phyloP scores from a whole-genome alignment of 2,797 vertebrate species.

The Labeo calbasu region DNA sequence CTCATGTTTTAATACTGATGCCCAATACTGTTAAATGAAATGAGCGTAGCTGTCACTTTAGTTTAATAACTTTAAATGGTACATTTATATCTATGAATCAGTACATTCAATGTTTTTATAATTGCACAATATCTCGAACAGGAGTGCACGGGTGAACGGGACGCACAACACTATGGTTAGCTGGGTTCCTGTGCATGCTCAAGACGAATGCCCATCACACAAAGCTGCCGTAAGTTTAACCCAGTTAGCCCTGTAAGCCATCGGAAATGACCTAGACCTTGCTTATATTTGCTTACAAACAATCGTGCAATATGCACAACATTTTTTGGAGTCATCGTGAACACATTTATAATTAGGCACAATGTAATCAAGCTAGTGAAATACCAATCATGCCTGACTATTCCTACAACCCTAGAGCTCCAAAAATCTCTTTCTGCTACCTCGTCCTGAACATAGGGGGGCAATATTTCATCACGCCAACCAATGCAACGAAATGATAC shows the following conservation, averaged over 20 bases:
- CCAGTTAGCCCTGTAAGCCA: not conserved
- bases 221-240: slow-evolving; percentile 24
- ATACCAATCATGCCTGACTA: not conserved
- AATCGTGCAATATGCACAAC: not conserved
- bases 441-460: not conserved
- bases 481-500: not conserved
- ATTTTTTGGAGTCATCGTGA: not conserved
- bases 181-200: slow-evolving; percentile 40
- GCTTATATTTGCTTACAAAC: slow-evolving; percentile 3
- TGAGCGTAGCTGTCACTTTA: not conserved
- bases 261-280: not conserved
- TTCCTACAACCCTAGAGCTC: slow-evolving; percentile 14
- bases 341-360: not conserved
- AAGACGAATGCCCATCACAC: not conserved
- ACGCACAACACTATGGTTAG: slow-evolving; percentile 44
- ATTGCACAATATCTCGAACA: slow-evolving; percentile 63
- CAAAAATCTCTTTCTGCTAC: not conserved
- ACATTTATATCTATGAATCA: slow-evolving; percentile 52
- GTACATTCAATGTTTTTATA: slow-evolving; percentile 68
- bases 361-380: not conserved
- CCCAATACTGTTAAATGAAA: slow-evolving; percentile 1
- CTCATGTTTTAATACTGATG: not conserved
- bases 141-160: not conserved
- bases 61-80: slow-evolving; percentile 40
- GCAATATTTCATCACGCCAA: not conserved